Percentiles rank a stretch among this genome's conserved stretches.
Conservation (phyloP, 2,113 vertebrate species). For the Zosterops japonicus region DNA sequence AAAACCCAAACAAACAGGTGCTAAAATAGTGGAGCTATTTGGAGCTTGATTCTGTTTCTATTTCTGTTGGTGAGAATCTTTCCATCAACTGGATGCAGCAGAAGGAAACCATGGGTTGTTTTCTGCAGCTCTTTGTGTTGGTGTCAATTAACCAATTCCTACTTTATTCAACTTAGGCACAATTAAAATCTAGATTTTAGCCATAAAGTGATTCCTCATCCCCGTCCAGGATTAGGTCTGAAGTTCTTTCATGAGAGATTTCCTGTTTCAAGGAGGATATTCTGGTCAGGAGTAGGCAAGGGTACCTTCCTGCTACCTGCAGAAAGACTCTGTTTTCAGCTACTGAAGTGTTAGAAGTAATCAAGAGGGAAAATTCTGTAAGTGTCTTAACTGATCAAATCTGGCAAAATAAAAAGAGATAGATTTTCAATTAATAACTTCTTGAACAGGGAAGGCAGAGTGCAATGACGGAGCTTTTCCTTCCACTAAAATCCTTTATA, state of each 20-base stretch:
- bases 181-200: not conserved
- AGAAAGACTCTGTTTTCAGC: not conserved
- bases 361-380: not conserved
- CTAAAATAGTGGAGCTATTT: not conserved
- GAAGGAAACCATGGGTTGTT: not conserved
- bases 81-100: not conserved
- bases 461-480: not conserved
- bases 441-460: not conserved
- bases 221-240: not conserved
- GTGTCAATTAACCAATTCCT: not conserved
- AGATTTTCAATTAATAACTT: not conserved
- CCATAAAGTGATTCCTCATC: not conserved
- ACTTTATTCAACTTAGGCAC: not conserved
- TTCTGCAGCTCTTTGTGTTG: accelerated
- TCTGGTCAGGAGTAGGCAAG: not conserved
- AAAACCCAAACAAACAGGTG: not conserved
- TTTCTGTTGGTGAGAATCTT: not conserved
- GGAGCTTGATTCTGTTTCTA: not conserved
- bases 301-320: not conserved
- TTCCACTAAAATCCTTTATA: not conserved
- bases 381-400: not conserved
- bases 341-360: not conserved
- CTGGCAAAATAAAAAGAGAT: not conserved
- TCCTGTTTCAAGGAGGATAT: not conserved
- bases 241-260: not conserved